Percentiles rank a stretch among this genome's conserved stretches.
These are phyloP conservation scores for Corynorhinus townsendii DNA, from an alignment of 2,113 vertebrate genomes.

Conservation along the genomic window DNA sequence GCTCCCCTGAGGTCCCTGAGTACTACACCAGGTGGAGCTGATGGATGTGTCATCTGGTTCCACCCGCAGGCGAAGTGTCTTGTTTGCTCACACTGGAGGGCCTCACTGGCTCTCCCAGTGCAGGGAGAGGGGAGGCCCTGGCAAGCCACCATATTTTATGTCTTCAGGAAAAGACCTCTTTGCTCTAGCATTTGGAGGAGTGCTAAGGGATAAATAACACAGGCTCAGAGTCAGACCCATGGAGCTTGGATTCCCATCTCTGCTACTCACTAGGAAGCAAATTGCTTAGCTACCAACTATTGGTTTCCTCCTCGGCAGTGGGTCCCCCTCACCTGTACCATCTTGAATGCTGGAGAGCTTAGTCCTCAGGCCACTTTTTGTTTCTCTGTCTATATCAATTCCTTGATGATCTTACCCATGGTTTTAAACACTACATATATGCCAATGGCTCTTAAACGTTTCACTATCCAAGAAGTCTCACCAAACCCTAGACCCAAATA, in stretches of 20 bases:
- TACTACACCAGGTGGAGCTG: slow-evolving; percentile 45
- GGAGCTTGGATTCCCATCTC: neutral
- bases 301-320: neutral
- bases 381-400: neutral
- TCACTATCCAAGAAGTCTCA: neutral
- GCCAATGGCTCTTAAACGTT: neutral
- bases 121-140: neutral
- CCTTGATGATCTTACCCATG: neutral
- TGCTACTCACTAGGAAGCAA: neutral
- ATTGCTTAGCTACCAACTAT: neutral
- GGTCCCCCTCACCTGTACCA: neutral
- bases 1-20: slow-evolving; percentile 58
- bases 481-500: neutral
- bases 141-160: slow-evolving; percentile 22
- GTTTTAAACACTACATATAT: neutral
- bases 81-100: neutral
- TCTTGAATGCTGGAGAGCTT: neutral
- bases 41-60: slow-evolving; percentile 30
- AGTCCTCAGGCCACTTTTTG: neutral
- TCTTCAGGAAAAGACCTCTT: slow-evolving; percentile 26
- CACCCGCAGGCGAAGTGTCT: slow-evolving; percentile 11
- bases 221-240: neutral
- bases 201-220: neutral
- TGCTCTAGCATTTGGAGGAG: neutral
- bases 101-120: neutral